Base-by-base conservation (phyloP, 2,797 vertebrate species). In the Galago senegalensis region DNA sequence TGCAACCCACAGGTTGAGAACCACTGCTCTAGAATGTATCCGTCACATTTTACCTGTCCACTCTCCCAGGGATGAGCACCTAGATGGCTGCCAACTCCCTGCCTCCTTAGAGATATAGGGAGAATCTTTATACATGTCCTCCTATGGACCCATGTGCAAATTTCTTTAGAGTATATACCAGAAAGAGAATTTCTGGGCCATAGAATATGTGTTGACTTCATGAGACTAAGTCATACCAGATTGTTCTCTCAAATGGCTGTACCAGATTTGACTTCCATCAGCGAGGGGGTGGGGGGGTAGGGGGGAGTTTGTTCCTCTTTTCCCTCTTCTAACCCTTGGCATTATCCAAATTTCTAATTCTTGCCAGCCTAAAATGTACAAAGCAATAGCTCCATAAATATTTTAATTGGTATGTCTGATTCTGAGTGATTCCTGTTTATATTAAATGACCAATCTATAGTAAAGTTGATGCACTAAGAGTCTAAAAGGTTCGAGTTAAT, bases 91-190 rank as follows among this genome's bases (percentile, higher is more conserved):
- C 20, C 67, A 84, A 72, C 29, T 93, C 34, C 37, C 40, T 75
- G 29, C 23, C 65, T 96, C 61, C 63, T 13, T 4, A 65, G 27
- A 49, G 11, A 93, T 67, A 4, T 21, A 92, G 92, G 43, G 18
- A 90, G n/a, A 17, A 93, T 94, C 82, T 97, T 91, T 92, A 56
- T 79, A 69, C 58, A 72, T 80, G 63, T 86, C 37, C 23, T 9
- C 58, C 31, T 83, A 86, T 76, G 69, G 31, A 72, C 7, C 4
- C 25, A 43, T 65, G 63, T 86, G 69, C 46, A 90, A 79, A 86
- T 88, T 60, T 77, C 84, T 80, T 90, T 88, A 49, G 23, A 60
- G 18, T 86, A 61, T 76, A 83, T 86, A 79, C 6, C 31, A 94
- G 60, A 25, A 77, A 72, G 56, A 89, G n/a, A 96, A 94, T 76